A percentile compares a stretch with the other conserved stretches of the same genome.
phyloP scores from a whole-genome alignment of 2,797 vertebrate species.

The Avahi laniger region DNA sequence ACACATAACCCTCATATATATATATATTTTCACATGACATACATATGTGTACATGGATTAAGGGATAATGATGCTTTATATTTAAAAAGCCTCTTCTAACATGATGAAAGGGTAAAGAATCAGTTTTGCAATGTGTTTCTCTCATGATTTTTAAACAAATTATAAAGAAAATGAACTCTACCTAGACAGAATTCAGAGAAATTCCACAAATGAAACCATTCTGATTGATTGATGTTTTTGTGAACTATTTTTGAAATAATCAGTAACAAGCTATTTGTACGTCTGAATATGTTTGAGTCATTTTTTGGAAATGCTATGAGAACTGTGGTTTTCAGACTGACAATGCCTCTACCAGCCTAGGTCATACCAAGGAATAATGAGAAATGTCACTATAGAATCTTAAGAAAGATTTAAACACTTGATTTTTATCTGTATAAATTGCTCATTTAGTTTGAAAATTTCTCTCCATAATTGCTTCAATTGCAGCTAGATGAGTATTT shows the following conservation, averaged over 20 bases:
- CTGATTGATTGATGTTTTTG: background rate
- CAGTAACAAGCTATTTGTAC: background rate
- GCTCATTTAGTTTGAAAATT: background rate
- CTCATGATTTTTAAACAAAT: background rate
- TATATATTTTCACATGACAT: background rate
- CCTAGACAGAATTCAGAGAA: background rate
- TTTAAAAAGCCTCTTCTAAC: background rate
- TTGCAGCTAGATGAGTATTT: slow-evolving; percentile 40
- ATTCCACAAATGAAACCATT: background rate
- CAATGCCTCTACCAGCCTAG: background rate
- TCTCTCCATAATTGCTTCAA: background rate
- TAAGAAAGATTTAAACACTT: background rate
- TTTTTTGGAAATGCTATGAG: background rate
- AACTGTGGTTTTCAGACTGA: background rate
- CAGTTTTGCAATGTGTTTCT: background rate
- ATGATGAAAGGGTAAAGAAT: background rate
- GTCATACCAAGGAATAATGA: background rate
- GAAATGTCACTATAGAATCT: background rate
- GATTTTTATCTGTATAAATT: slow-evolving; percentile 13
- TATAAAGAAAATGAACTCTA: background rate
- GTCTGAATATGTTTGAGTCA: background rate
- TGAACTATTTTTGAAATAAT: background rate
- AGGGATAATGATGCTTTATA: background rate
- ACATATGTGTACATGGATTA: background rate
- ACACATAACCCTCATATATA: background rate